phyloP scores from a whole-genome alignment of 2,888 invertebrate genomes.

The Hypena proboscidalis region DNA sequence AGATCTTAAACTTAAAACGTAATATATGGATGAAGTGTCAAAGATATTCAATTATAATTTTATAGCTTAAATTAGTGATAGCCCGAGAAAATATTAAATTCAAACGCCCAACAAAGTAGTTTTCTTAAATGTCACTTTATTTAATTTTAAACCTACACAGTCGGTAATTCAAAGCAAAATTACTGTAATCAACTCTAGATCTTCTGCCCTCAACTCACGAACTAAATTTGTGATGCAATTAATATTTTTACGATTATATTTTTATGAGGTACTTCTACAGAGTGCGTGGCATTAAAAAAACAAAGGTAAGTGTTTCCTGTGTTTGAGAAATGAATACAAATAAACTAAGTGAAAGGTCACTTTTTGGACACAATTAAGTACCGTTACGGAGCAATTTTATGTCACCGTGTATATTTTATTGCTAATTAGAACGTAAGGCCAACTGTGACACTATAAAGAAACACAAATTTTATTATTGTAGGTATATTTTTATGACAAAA shows the following conservation, averaged over 20 bases:
- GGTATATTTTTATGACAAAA: too few relatives aligned
- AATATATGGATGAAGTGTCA: too few relatives aligned
- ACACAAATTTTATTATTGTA: too few relatives aligned
- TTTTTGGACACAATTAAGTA: conserved; percentile 36
- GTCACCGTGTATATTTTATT: conserved; percentile 16
- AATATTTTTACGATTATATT: conserved; percentile 32
- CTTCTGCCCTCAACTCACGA: conserved; percentile 19
- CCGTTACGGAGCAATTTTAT: conserved; percentile 27
- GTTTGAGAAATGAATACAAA: conserved; percentile 61
- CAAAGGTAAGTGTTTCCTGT: conserved; percentile 70
- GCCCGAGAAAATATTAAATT: too few relatives aligned
- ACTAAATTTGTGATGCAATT: conserved; percentile 29
- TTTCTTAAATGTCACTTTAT: conserved; percentile 21
- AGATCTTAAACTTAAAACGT: too few relatives aligned
- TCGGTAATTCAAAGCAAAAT: conserved; percentile 31
- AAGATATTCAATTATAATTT: too few relatives aligned
- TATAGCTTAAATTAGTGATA: too few relatives aligned
- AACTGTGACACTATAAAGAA: too few relatives aligned
- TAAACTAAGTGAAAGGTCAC: conserved; percentile 56
- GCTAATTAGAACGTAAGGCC: too few relatives aligned
- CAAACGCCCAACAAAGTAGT: conserved; percentile 13
- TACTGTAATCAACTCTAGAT: conserved; percentile 28
- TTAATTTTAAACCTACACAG: conserved; percentile 5
- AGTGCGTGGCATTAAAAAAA: conserved; percentile 63
- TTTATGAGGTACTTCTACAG: conserved; percentile 47